Conservation (phyloP, 2,888 invertebrate species). For the Scaptodrosophila latifasciaeformis region DNA sequence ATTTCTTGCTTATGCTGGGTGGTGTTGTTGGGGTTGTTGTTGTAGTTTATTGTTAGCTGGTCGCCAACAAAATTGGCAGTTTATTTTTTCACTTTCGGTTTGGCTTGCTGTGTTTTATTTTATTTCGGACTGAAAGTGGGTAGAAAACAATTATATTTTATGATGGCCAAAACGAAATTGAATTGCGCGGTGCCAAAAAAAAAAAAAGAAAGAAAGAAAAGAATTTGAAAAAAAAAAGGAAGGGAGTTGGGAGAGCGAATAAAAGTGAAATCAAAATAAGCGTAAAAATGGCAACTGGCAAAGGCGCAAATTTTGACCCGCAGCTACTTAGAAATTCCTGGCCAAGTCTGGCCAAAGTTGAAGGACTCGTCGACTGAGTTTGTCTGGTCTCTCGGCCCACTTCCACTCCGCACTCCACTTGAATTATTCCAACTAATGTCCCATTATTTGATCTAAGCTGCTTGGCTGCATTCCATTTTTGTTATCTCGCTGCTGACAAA, state of each 20-base stretch:
- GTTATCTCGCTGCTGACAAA: no score
- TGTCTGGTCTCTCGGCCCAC: no score
- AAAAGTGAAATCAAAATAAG: background rate
- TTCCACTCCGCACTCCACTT: no score
- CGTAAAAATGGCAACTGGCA: background rate
- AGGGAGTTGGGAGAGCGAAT: no score
- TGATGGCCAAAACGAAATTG: slow-evolving; percentile 42
- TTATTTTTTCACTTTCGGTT: slow-evolving; percentile 55
- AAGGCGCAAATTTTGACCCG: no score
- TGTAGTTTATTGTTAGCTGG: slow-evolving; percentile 55
- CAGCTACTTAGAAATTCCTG: no score
- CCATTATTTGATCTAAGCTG: no score
- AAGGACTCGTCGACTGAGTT: no score
- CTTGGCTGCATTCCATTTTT: no score
- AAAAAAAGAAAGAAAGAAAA: background rate
- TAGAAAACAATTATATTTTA: slow-evolving; percentile 59
- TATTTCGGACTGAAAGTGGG: background rate
- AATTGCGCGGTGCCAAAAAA: background rate
- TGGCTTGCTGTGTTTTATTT: background rate
- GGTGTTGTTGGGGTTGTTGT: slow-evolving; percentile 18
- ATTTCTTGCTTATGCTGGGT: slow-evolving; percentile 36
- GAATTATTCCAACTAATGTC: no score
- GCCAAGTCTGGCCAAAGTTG: no score
- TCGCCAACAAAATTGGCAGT: slow-evolving; percentile 61
- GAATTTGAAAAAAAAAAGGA: background rate